Conservation (phyloP, 2,797 vertebrate species). For the Saxicola maurus region DNA sequence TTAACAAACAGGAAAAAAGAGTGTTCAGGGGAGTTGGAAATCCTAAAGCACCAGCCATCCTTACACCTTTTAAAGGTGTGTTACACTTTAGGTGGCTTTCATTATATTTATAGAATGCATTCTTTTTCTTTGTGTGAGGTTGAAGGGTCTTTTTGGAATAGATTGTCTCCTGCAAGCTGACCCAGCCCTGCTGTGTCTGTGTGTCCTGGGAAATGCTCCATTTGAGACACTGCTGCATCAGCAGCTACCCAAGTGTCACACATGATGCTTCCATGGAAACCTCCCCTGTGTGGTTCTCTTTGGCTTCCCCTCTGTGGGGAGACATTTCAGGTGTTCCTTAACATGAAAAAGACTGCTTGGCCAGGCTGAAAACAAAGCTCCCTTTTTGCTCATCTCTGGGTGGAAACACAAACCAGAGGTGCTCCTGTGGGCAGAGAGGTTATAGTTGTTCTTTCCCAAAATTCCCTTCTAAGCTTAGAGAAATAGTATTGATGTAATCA, state of each 20-base stretch:
- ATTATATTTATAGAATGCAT: neutral
- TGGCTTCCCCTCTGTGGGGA: neutral
- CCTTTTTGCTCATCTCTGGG: neutral
- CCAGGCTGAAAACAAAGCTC: neutral
- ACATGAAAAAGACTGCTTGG: neutral
- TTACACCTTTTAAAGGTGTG: neutral
- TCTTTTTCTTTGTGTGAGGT: fast-evolving
- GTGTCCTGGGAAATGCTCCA: neutral
- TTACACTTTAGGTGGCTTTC: neutral
- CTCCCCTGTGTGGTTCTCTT: neutral
- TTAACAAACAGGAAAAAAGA: neutral
- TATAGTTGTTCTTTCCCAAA: neutral
- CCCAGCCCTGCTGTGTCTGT: fast-evolving
- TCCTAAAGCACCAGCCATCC: neutral
- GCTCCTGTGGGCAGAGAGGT: neutral
- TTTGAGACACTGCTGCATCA: neutral
- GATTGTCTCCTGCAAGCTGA: neutral
- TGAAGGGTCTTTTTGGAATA: neutral
- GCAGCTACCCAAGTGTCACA: neutral
- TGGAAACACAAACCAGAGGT: neutral
- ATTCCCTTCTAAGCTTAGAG: neutral
- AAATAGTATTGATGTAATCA: neutral
- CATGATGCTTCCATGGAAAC: neutral
- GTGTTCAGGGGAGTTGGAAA: neutral
- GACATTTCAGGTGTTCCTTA: neutral